phyloP scores from a whole-genome alignment of 2,888 invertebrate genomes.

The Pyrocoelia pectoralis region DNA sequence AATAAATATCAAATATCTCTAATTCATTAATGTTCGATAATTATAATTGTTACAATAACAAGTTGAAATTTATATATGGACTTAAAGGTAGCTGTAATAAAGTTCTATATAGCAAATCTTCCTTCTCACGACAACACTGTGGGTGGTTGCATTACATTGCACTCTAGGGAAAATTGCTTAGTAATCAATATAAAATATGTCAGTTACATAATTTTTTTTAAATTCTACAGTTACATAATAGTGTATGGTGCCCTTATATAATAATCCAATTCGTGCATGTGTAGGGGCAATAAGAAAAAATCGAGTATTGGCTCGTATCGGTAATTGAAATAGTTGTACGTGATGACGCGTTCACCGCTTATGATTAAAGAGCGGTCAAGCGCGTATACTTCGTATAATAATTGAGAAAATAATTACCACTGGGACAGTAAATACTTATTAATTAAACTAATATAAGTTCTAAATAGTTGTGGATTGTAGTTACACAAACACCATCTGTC shows the following conservation, averaged over 20 bases:
- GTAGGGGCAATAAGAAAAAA: conserved; percentile 1
- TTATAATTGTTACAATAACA: conserved; percentile 40
- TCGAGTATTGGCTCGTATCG: conserved; percentile 6
- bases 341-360: conserved; percentile 54
- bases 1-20: conserved; percentile 45
- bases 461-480: neutral
- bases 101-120: conserved; percentile 33
- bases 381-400: conserved; percentile 13
- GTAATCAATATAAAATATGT: conserved; percentile 38
- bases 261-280: neutral
- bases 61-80: conserved; percentile 33
- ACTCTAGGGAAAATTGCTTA: conserved; percentile 37
- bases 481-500: neutral
- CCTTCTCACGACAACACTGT: conserved; percentile 43
- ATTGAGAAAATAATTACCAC: conserved; percentile 10
- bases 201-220: conserved; percentile 3
- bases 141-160: conserved; percentile 45
- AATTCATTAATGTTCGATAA: conserved; percentile 43
- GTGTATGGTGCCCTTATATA: neutral
- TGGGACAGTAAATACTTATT: conserved; percentile 49
- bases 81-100: conserved; percentile 37
- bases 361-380: conserved; percentile 54
- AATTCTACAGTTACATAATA: neutral
- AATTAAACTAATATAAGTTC: conserved; percentile 45
- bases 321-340: conserved; percentile 42